These are phyloP conservation scores for Sipha maydis DNA, from an alignment of 2,888 invertebrate genomes.

Conservation along the genomic window DNA sequence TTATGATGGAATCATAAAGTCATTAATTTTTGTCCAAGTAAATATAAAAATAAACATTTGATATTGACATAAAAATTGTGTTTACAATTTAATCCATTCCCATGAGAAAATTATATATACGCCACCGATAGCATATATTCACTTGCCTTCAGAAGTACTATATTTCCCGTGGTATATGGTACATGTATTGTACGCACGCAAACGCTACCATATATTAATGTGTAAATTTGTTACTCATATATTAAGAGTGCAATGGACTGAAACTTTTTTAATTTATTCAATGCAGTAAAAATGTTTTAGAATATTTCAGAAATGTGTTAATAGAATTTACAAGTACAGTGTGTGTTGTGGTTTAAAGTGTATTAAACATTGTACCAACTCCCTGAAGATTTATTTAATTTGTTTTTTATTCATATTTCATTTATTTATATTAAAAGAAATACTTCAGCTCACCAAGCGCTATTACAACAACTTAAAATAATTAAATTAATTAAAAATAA, in stretches of 20 bases:
- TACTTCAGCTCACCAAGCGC: too few relatives aligned
- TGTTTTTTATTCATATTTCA: too few relatives aligned
- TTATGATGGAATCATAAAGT: too few relatives aligned
- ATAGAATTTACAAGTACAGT: background rate
- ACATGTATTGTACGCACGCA: background rate
- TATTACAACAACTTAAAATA: too few relatives aligned
- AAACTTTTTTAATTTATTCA: conserved; percentile 15
- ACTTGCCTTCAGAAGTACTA: background rate
- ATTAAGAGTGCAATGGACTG: background rate
- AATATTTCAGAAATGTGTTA: background rate
- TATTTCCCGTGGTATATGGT: background rate
- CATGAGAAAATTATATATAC: too few relatives aligned
- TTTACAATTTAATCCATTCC: too few relatives aligned
- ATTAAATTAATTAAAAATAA: too few relatives aligned
- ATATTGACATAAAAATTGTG: too few relatives aligned
- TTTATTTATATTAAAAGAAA: too few relatives aligned
- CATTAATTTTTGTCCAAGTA: too few relatives aligned
- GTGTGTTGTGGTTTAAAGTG: background rate
- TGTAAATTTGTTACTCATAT: background rate
- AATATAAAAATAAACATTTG: too few relatives aligned
- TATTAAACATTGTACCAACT: background rate
- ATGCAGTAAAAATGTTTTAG: background rate
- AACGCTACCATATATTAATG: background rate
- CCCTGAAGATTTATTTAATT: background rate
- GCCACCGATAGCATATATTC: too few relatives aligned